Evolutionary conservation across 2,888 invertebrate genomes (phyloP).

Genomic region (Cataglyphis cursor): DNA sequence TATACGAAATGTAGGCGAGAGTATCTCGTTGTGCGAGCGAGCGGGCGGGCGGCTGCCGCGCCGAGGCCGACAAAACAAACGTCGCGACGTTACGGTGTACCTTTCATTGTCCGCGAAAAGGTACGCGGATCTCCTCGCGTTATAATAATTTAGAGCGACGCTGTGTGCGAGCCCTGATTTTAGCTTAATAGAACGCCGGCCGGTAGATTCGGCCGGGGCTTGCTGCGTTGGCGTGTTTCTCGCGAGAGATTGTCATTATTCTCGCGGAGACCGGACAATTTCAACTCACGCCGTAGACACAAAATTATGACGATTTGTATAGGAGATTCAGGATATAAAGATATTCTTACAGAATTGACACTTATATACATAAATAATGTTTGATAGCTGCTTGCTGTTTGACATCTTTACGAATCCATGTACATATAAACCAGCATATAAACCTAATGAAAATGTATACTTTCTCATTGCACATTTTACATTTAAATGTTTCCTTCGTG

Average conservation of each 20-base stretch:
- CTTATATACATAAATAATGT: background rate
- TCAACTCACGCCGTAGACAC: background rate
- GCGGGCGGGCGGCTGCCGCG: constrained; percentile 61
- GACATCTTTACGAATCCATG: background rate
- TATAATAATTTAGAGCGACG: constrained; percentile 58
- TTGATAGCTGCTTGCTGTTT: background rate
- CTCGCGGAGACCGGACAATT: constrained; percentile 19
- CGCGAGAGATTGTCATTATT: constrained; percentile 46
- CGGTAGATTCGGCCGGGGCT: constrained; percentile 36
- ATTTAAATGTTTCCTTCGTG: background rate
- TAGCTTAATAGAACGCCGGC: constrained; percentile 55
- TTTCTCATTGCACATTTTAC: background rate
- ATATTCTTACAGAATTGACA: background rate
- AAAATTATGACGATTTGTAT: constrained; percentile 27
- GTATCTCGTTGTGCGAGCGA: constrained; percentile 66
- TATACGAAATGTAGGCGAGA: constrained; percentile 82
- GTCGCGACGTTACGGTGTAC: constrained; percentile 60
- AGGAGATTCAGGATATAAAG: background rate
- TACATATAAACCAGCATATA: background rate
- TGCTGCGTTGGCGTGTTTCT: constrained; percentile 10
- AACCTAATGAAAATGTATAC: background rate
- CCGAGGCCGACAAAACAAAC: constrained; percentile 72
- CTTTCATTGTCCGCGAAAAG: constrained; percentile 65
- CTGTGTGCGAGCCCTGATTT: constrained; percentile 48
- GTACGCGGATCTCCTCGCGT: constrained; percentile 65